Conservation (phyloP, 2,113 vertebrate genomes). For the Pseudorhombus dupliciocellatus region DNA sequence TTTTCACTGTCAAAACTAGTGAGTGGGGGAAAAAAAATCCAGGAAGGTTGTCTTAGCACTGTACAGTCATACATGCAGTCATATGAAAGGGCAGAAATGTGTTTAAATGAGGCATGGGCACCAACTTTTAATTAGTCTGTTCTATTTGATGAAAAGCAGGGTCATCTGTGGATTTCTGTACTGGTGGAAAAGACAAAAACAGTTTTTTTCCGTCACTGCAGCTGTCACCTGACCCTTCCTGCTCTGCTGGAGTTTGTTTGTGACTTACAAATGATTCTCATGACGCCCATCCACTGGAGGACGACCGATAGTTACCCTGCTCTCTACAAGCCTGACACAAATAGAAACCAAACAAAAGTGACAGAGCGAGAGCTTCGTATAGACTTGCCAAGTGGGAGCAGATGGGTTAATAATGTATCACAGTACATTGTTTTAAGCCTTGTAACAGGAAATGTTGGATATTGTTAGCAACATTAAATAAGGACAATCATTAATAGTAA, state of each 20-base stretch:
- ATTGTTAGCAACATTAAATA: background rate
- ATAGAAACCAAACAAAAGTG: conserved; percentile 9
- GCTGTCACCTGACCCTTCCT: conserved; percentile 40
- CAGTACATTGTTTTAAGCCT: background rate
- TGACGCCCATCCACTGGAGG: conserved; percentile 13
- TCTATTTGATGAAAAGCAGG: background rate
- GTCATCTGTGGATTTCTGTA: background rate
- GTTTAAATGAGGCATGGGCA: background rate
- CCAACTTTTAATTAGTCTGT: background rate
- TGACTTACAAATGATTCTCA: conserved; percentile 37
- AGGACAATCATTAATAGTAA: background rate
- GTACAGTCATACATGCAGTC: background rate
- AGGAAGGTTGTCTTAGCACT: conserved; percentile 9
- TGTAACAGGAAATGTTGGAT: background rate
- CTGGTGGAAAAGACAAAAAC: background rate
- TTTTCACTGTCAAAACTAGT: conserved; percentile 12
- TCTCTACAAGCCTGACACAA: conserved; percentile 1
- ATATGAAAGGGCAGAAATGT: conserved; percentile 1
- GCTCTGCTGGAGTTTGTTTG: conserved; percentile 35
- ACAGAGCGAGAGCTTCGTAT: too few relatives aligned
- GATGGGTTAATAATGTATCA: conserved; percentile 15
- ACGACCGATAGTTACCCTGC: background rate
- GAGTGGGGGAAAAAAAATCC: conserved; percentile 3
- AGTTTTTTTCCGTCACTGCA: conserved; percentile 2
- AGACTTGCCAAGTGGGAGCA: background rate